phyloP scores from a whole-genome alignment of 1,140 invertebrate species.

The Saccostrea cuccullata region DNA sequence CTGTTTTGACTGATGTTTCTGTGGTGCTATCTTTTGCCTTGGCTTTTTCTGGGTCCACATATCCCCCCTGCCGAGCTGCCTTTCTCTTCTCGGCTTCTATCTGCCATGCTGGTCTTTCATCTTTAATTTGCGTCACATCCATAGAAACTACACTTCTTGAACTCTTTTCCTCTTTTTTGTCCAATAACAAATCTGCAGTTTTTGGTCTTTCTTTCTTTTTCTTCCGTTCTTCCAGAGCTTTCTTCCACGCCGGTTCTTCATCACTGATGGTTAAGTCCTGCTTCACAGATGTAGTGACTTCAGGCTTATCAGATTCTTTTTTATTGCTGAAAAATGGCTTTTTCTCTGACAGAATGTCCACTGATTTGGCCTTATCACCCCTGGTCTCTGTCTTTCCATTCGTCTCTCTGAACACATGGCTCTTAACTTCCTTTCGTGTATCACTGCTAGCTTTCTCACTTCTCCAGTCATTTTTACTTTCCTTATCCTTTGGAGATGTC shows the following conservation, averaged over 20 bases:
- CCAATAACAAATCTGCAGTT: constrained; percentile 51
- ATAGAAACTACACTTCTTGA: constrained; percentile 25
- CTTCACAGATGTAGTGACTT: not conserved
- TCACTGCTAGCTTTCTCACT: not conserved
- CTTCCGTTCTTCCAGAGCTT: constrained; percentile 53
- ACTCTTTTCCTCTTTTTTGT: constrained; percentile 37
- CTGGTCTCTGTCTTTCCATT: not conserved
- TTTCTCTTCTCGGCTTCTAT: constrained; percentile 67
- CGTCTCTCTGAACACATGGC: not conserved
- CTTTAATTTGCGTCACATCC: constrained; percentile 24
- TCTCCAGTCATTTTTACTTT: not conserved
- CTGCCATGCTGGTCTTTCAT: constrained; percentile 66
- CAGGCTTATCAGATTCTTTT: constrained; percentile 38
- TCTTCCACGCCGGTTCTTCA: constrained; percentile 62
- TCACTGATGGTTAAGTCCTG: constrained; percentile 14
- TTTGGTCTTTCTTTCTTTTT: constrained; percentile 51
- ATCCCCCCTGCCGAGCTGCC: constrained; percentile 55
- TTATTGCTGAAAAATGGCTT: not conserved
- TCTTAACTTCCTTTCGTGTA: constrained; percentile 29
- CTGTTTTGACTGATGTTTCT: not conserved
- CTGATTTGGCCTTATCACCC: constrained; percentile 44
- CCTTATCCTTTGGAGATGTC: not conserved
- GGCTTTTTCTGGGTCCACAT: constrained; percentile 60
- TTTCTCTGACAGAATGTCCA: constrained; percentile 16
- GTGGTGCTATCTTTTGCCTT: not conserved